A percentile compares a stretch with the other conserved stretches of the same genome.
phyloP scores from a whole-genome alignment of 2,888 invertebrate genomes.

The Minunthozetes semirufus region DNA sequence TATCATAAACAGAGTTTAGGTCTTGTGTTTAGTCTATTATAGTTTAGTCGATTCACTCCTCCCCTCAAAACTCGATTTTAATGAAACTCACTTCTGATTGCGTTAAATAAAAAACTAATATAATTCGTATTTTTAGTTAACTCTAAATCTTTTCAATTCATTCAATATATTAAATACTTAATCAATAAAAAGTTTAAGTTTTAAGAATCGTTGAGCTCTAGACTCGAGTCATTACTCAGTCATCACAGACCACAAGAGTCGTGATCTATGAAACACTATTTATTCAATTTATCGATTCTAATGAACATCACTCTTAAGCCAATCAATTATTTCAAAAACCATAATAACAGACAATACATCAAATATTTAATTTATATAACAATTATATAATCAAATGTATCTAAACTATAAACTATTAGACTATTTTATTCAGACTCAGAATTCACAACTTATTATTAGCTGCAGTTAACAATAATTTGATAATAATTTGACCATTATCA shows the following conservation, averaged over 20 bases:
- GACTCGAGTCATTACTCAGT: neutral
- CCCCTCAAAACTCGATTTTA: conserved; percentile 7
- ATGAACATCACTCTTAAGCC: neutral
- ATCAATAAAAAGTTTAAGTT: neutral
- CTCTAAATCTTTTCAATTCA: neutral
- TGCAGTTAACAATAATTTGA: no score
- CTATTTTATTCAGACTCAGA: no score
- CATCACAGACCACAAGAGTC: no score
- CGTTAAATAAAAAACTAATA: neutral
- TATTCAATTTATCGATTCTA: neutral
- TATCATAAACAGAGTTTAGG: neutral
- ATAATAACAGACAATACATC: neutral
- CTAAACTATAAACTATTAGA: no score
- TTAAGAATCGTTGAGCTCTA: no score
- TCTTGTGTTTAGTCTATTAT: neutral
- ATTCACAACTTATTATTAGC: no score
- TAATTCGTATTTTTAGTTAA: neutral
- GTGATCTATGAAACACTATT: neutral
- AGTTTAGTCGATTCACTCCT: conserved; percentile 1
- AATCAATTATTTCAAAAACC: conserved; percentile 3
- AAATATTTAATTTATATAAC: neutral
- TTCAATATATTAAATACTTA: neutral
- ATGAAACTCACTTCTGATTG: neutral
- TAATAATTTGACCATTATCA: no score
- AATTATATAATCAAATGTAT: neutral